Conservation (phyloP, 2,113 vertebrate genomes). For the Tor tambroides region DNA sequence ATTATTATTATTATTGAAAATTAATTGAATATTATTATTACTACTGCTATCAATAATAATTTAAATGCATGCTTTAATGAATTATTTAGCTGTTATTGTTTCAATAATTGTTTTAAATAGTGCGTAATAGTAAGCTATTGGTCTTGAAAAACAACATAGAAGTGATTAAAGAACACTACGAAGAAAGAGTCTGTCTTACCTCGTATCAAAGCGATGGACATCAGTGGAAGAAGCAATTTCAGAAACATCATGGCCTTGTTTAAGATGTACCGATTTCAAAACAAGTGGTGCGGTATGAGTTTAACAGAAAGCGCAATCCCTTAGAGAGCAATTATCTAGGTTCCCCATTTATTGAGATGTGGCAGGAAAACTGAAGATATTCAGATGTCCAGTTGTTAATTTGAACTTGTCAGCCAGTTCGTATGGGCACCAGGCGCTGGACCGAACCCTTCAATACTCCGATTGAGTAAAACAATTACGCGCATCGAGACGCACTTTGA, state of each 20-base stretch:
- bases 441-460: neutral
- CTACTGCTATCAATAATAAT: neutral
- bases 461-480: neutral
- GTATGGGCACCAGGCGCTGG: neutral
- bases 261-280: neutral
- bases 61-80: neutral
- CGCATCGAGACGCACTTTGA: conserved; percentile 3
- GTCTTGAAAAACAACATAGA: neutral
- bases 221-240: conserved; percentile 14
- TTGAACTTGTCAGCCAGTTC: neutral
- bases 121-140: neutral
- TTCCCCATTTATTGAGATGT: conserved; percentile 46
- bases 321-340: conserved; percentile 30
- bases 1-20: neutral
- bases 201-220: conserved; percentile 3
- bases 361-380: neutral
- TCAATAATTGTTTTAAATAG: neutral
- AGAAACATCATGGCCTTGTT: conserved; percentile 36
- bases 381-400: neutral
- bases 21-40: neutral
- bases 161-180: neutral
- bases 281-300: neutral
- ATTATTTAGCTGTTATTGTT: neutral
- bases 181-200: conserved; percentile 39
- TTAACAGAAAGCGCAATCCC: neutral